Conservation (phyloP, 2,113 vertebrate species). For the Arvicanthis niloticus region DNA sequence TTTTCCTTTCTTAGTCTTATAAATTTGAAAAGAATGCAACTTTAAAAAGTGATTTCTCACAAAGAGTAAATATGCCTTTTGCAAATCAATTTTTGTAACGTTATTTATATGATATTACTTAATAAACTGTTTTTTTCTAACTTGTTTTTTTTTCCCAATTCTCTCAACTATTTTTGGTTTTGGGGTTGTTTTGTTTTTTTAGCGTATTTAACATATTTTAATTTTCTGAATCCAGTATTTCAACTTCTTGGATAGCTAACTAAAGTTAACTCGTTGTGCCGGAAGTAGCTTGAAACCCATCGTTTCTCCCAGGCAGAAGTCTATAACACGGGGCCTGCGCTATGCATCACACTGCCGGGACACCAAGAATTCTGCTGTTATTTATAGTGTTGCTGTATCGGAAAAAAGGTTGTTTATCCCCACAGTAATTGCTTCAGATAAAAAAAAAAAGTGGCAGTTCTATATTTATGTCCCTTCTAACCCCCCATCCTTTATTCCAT, state of each 20-base stretch:
- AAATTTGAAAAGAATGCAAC: conserved; percentile 87
- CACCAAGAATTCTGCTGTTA: conserved; percentile 53
- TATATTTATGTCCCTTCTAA: conserved; percentile 61
- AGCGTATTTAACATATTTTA: conserved; percentile 34
- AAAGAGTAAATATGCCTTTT: conserved; percentile 93
- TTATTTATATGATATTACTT: conserved; percentile 97
- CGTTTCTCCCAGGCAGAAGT: conserved; percentile 34
- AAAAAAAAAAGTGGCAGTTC: not conserved
- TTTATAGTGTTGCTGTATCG: conserved; percentile 79
- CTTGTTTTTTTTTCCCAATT: conserved; percentile 81
- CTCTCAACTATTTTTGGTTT: conserved; percentile 62
- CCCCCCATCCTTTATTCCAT: conserved; percentile 49
- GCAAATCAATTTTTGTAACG: conserved; percentile 98
- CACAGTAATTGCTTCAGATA: conserved; percentile 65
- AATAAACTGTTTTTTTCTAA: conserved; percentile 92
- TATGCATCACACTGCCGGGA: not conserved
- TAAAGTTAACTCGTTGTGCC: conserved; percentile 23
- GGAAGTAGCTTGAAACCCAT: conserved; percentile 58
- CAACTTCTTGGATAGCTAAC: conserved; percentile 40
- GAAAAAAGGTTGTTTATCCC: conserved; percentile 79
- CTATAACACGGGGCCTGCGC: not conserved
- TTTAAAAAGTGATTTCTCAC: conserved; percentile 89
- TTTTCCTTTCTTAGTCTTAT: conserved; percentile 85
- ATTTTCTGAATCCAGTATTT: conserved; percentile 63
- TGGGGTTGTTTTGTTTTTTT: not conserved